Base-by-base conservation (phyloP, 1,140 invertebrate genomes). In the Acyrthosiphon pisum region DNA sequence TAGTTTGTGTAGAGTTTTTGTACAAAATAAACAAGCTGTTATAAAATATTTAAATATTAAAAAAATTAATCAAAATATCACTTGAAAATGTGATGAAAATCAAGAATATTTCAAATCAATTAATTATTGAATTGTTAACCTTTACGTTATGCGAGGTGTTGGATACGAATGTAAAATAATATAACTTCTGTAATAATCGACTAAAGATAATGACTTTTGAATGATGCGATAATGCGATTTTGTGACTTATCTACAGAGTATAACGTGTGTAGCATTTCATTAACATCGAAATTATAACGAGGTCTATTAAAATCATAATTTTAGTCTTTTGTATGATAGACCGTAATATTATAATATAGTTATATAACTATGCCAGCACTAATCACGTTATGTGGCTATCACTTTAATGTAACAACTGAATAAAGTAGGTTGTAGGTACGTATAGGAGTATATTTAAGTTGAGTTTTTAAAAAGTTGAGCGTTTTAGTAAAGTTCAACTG, bases 221-320 rank as follows among this genome's bases (percentile, higher is more conserved):
- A 89, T 22, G 87, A 48, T 37, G 35, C 50, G 87, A 89, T 89
- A 89, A 30, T 20, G n/a, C 11, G 50, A 89, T 89, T 88, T 23
- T 53, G 23, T 76, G 11, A 76, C 60, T 53, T 89, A 53, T 89
- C 87, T 53, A n/a, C 35, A 46, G 2, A 48, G n/a, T 88, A 14
- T 88, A 37, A 46, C 9, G 35, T 23, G 11, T 37, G 6, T 22
- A 50, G n/a, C 11, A 50, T 53, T 53, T 53, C 35, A 50, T 53
- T 53, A 35, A 37, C 87, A 35, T 35, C 22, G 7, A 89, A 89
- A 53, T 89, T 37, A 76, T 76, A 53, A 89, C n/a, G 7, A 37
- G 48, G 46, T 23, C 87, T 20, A 46, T 89, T 89, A 50, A 37
- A 89, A 89, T 26, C n/a, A 37, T 37, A 37, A 89, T 89, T 89